Evolutionary conservation across 2,113 vertebrate species (phyloP).

Genomic region (Ivindomyrus marchei): DNA sequence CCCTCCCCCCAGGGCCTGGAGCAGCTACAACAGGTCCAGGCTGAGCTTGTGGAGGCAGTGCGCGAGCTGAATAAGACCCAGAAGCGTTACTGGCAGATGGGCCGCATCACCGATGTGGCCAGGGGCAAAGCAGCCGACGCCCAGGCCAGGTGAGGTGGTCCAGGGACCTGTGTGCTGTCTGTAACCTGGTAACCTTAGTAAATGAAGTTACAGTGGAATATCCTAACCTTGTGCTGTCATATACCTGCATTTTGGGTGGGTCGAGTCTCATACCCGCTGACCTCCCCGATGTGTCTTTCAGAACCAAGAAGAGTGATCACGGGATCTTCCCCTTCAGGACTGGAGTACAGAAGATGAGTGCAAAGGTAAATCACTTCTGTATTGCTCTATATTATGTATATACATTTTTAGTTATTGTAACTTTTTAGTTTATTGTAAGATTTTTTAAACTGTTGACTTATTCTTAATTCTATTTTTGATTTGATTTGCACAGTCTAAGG

Average conservation of each 20-base stretch:
- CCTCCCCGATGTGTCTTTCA: slow-evolving; percentile 33
- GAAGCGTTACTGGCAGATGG: slow-evolving; percentile 73
- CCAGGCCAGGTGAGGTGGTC: slow-evolving; percentile 63
- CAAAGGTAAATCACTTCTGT: slow-evolving; percentile 63
- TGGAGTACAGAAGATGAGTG: slow-evolving; percentile 72
- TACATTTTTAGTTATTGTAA: too few species aligned
- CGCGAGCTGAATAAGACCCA: slow-evolving; percentile 74
- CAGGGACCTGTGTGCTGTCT: neutral
- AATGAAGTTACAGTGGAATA: neutral
- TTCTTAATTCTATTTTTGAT: too few species aligned
- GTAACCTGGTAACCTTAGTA: neutral
- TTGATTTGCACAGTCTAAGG: too few species aligned
- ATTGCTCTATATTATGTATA: too few species aligned
- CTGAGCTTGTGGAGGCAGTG: slow-evolving; percentile 70
- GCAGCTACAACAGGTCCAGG: slow-evolving; percentile 67
- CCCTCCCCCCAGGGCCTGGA: slow-evolving; percentile 61
- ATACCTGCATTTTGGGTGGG: neutral
- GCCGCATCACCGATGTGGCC: slow-evolving; percentile 63
- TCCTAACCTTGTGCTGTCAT: neutral
- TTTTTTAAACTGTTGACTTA: too few species aligned
- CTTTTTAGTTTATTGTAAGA: too few species aligned
- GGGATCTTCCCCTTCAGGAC: slow-evolving; percentile 79
- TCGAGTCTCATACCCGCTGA: too few species aligned
- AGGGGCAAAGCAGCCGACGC: slow-evolving; percentile 76
- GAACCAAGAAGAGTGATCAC: slow-evolving; percentile 73